These are phyloP conservation scores for Nemotelus pantherinus DNA, from an alignment of 2,888 invertebrate genomes.

Conservation along the genomic window DNA sequence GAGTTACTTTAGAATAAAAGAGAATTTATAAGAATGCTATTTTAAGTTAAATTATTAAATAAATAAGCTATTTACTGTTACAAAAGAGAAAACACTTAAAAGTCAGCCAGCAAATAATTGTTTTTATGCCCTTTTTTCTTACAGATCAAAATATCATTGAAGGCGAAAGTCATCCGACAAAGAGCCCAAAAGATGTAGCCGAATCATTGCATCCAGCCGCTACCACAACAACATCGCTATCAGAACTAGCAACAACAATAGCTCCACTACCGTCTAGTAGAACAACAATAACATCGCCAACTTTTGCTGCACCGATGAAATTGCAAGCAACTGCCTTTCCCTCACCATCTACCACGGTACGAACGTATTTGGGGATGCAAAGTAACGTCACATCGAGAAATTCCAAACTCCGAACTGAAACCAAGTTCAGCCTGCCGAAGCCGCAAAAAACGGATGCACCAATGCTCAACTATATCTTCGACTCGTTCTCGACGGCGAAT, in stretches of 20 bases:
- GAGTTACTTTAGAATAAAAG: not conserved
- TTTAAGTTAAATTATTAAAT: not conserved
- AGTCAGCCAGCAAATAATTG: not conserved
- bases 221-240: constrained; percentile 26
- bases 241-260: not conserved
- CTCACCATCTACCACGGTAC: constrained; percentile 45
- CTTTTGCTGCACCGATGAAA: constrained; percentile 23
- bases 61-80: not conserved
- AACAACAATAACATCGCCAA: not conserved
- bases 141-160: constrained; percentile 17
- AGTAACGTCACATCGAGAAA: constrained; percentile 44
- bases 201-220: not conserved
- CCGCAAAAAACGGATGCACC: constrained; percentile 73
- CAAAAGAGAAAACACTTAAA: too few relatives aligned
- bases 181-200: constrained; percentile 1
- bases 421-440: constrained; percentile 64
- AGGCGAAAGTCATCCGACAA: not conserved
- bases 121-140: not conserved
- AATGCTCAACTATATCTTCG: constrained; percentile 79
- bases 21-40: not conserved
- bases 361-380: constrained; percentile 50
- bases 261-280: not conserved
- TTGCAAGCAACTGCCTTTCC: constrained; percentile 30
- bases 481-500: constrained; percentile 74
- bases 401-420: constrained; percentile 37